phyloP scores from a whole-genome alignment of 2,113 vertebrate species.

The Oophaga pumilio region DNA sequence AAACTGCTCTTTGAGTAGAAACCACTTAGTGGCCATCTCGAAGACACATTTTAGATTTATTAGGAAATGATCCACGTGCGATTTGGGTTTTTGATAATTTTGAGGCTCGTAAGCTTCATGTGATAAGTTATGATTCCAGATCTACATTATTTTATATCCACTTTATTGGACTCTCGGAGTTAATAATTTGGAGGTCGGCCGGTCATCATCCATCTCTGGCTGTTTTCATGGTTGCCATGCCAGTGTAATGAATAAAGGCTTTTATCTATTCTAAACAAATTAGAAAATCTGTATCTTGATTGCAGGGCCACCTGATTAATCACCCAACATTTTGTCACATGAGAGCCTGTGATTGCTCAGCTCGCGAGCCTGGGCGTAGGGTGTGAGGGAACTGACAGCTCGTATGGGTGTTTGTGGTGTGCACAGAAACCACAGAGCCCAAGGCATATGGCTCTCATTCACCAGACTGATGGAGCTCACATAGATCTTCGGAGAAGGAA shows the following conservation, averaged over 20 bases:
- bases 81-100: slow-evolving; percentile 15
- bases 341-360: slow-evolving; percentile 18
- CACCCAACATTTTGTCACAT: slow-evolving; percentile 13
- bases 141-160: not conserved
- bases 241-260: slow-evolving; percentile 36
- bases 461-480: not conserved
- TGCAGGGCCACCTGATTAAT: slow-evolving; percentile 42
- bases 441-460: slow-evolving; percentile 42
- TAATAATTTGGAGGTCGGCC: slow-evolving; percentile 5
- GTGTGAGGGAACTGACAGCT: slow-evolving; percentile 49
- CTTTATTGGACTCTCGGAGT: not conserved
- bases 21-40: not conserved
- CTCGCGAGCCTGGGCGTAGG: slow-evolving; percentile 9
- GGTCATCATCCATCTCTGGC: slow-evolving; percentile 10
- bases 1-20: not conserved
- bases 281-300: slow-evolving; percentile 29
- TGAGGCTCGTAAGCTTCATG: not conserved
- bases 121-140: not conserved
- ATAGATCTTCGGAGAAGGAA: not conserved
- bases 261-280: slow-evolving; percentile 47
- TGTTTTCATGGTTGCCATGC: not conserved
- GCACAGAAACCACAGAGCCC: slow-evolving; percentile 35
- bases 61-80: not conserved
- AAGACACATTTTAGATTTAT: slow-evolving; percentile 8
- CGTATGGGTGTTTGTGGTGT: slow-evolving; percentile 44